Percentiles rank a stretch among this genome's conserved stretches.
phyloP scores from a whole-genome alignment of 1,140 invertebrate species.

The Cydia splendana region DNA sequence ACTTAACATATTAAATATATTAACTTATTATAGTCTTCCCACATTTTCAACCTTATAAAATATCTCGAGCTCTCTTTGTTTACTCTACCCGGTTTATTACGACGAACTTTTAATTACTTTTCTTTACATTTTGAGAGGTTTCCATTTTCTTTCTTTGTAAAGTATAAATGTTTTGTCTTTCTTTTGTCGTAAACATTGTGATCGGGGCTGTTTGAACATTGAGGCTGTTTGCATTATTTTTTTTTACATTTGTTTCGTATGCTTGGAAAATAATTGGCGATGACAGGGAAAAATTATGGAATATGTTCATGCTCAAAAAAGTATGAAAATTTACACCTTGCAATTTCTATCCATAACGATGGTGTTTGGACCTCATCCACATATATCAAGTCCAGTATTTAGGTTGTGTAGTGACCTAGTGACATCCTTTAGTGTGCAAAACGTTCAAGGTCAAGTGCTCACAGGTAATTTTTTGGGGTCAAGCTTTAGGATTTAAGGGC shows the following conservation, averaged over 20 bases:
- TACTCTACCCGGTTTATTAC: slow-evolving; percentile 41
- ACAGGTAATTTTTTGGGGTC: too few relatives aligned
- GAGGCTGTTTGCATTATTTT: too few relatives aligned
- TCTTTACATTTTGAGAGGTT: slow-evolving; percentile 50
- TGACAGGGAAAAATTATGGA: not conserved
- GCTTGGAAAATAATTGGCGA: not conserved
- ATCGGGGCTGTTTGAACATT: slow-evolving; percentile 4
- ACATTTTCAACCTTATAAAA: slow-evolving; percentile 30
- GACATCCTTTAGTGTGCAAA: too few relatives aligned
- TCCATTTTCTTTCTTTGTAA: slow-evolving; percentile 33
- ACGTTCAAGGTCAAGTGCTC: too few relatives aligned
- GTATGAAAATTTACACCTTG: not conserved
- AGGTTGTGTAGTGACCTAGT: too few relatives aligned
- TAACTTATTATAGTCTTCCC: not conserved
- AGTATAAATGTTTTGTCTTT: slow-evolving; percentile 27
- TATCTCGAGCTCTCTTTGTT: slow-evolving; percentile 43
- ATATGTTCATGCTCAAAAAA: not conserved
- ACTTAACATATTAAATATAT: not conserved
- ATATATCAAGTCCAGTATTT: too few relatives aligned
- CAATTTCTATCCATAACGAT: too few relatives aligned
- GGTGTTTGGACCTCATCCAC: too few relatives aligned
- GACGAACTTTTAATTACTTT: slow-evolving; percentile 56
- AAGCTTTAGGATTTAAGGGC: too few relatives aligned
- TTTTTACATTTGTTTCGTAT: not conserved
- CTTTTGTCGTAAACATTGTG: slow-evolving; percentile 30